These are phyloP conservation scores for Argyra leucocephala DNA, from an alignment of 2,888 invertebrate genomes.

Conservation along the genomic window DNA sequence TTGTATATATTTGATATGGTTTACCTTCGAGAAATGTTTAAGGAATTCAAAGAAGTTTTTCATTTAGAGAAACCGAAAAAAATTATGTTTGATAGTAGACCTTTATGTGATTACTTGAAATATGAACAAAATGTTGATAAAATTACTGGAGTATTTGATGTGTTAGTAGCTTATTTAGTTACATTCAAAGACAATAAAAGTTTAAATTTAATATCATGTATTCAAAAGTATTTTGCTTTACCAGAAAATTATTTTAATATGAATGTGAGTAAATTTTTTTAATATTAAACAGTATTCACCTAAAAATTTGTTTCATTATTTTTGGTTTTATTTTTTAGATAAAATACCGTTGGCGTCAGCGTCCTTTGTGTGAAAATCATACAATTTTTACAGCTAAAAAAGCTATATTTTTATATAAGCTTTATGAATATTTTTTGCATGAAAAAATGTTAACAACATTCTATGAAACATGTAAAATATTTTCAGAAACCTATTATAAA, in stretches of 20 bases:
- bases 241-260: conserved; percentile 25
- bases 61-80: conserved; percentile 28
- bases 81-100: conserved; percentile 28
- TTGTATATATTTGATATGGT: conserved; percentile 32
- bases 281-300: conserved; percentile 18
- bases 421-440: conserved; percentile 29
- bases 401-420: conserved; percentile 27
- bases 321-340: background rate
- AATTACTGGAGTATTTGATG: conserved; percentile 30
- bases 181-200: conserved; percentile 23
- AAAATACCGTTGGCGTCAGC: conserved; percentile 19
- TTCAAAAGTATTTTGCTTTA: conserved; percentile 26
- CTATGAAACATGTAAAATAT: conserved; percentile 28
- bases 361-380: conserved; percentile 25
- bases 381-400: conserved; percentile 27
- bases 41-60: conserved; percentile 28
- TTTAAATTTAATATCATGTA: conserved; percentile 24
- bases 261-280: conserved; percentile 17
- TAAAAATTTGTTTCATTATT: background rate
- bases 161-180: conserved; percentile 29
- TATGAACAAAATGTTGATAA: conserved; percentile 25
- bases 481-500: conserved; percentile 25
- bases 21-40: conserved; percentile 28
- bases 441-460: conserved; percentile 30
- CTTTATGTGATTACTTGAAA: conserved; percentile 29